These are phyloP conservation scores for Prunella himalayana DNA, from an alignment of 2,113 vertebrate genomes.

Conservation along the genomic window DNA sequence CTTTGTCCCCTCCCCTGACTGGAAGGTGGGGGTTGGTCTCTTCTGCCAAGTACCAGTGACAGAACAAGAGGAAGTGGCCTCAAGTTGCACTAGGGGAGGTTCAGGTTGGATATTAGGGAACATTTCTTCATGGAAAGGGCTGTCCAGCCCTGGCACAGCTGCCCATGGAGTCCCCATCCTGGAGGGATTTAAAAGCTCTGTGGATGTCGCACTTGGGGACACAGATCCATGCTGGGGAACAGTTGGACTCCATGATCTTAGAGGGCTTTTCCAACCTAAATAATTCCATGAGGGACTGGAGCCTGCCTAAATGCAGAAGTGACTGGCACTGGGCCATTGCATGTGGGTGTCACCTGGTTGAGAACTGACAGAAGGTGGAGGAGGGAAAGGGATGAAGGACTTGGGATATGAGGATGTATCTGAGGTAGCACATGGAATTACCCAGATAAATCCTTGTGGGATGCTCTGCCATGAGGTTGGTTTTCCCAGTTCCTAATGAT, in stretches of 20 bases:
- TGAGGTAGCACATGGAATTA: no score
- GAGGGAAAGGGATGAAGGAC: no score
- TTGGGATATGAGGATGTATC: no score
- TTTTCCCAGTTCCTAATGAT: no score
- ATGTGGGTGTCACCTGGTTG: neutral
- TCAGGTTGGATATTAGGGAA: neutral
- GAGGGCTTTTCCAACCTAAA: neutral
- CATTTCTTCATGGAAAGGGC: neutral
- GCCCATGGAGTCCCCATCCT: neutral
- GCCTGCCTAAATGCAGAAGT: no score
- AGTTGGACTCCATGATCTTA: neutral
- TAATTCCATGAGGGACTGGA: neutral
- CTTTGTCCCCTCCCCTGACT: neutral
- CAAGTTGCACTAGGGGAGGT: neutral
- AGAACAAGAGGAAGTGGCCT: neutral
- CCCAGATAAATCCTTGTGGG: no score
- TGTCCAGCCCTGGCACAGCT: neutral
- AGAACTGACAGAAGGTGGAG: no score
- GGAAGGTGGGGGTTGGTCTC: neutral
- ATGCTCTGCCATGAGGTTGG: no score
- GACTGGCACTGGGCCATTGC: neutral
- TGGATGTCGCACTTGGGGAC: neutral
- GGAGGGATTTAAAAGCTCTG: neutral
- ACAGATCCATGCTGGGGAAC: rapidly evolving
- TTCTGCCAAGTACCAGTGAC: neutral